Conservation (phyloP, 2,113 vertebrate genomes). For the Paraplagusia blochii region DNA sequence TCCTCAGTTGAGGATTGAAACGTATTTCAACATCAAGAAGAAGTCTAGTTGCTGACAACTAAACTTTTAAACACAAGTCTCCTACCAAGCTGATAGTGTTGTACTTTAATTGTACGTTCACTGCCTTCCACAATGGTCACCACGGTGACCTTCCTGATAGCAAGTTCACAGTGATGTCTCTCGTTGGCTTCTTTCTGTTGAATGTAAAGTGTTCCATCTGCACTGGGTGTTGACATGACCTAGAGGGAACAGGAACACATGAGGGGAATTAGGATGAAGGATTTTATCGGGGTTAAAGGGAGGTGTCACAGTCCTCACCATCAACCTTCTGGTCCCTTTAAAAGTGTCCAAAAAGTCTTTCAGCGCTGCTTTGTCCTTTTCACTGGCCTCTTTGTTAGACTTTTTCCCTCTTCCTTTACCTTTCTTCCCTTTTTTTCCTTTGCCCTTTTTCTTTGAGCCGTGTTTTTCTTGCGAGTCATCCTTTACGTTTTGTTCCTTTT, state of each 20-base stretch:
- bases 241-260: conserved; percentile 27
- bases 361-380: conserved; percentile 61
- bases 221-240: conserved; percentile 74
- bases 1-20: too few relatives aligned
- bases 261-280: neutral
- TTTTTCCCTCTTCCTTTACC: conserved; percentile 72
- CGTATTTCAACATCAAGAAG: too few relatives aligned
- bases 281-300: neutral
- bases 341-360: conserved; percentile 67
- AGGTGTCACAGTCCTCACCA: conserved; percentile 64
- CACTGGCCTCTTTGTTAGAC: conserved; percentile 58
- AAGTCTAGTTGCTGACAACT: too few relatives aligned
- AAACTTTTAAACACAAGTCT: neutral
- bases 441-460: conserved; percentile 67
- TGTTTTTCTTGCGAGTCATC: conserved; percentile 35
- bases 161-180: conserved; percentile 67
- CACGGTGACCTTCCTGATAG: conserved; percentile 70
- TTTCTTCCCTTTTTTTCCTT: conserved; percentile 75
- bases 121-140: conserved; percentile 65
- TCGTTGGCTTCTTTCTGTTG: conserved; percentile 72
- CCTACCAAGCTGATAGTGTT: conserved; percentile 72
- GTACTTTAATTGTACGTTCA: conserved; percentile 54
- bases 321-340: conserved; percentile 67
- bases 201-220: conserved; percentile 59
- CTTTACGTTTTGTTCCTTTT: conserved; percentile 27